These are phyloP conservation scores for Helobdella robusta DNA, from an alignment of 2,888 invertebrate genomes.

Conservation along the genomic window DNA sequence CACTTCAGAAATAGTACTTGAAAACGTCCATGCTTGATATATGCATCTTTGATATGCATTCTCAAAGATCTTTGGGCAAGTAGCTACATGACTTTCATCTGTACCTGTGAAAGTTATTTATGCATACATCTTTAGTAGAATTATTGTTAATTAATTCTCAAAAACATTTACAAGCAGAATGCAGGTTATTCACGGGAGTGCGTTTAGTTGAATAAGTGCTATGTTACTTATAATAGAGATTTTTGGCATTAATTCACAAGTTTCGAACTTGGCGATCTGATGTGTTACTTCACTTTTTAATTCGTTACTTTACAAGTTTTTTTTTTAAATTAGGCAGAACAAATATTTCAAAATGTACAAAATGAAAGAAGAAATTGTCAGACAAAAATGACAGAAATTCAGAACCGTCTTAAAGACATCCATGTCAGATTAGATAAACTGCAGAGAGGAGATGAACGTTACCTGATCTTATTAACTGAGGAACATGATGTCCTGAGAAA, in stretches of 20 bases:
- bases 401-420: slow-evolving; percentile 57
- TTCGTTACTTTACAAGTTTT: background rate
- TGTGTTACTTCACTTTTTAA: background rate
- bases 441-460: slow-evolving; percentile 66
- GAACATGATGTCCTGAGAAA: slow-evolving; percentile 51
- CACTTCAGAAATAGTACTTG: no score
- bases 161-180: no score
- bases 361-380: slow-evolving; percentile 40
- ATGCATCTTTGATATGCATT: no score
- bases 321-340: slow-evolving; percentile 41
- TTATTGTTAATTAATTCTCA: no score
- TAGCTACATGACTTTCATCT: no score
- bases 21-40: no score
- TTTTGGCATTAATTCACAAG: background rate
- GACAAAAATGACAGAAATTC: slow-evolving; percentile 38
- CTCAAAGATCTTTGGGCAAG: no score
- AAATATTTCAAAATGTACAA: slow-evolving; percentile 41
- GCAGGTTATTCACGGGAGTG: no score
- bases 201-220: no score
- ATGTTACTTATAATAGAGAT: background rate
- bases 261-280: background rate
- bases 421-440: slow-evolving; percentile 68
- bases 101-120: no score
- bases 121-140: no score
- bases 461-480: slow-evolving; percentile 63